phyloP scores from a whole-genome alignment of 2,797 vertebrate species.

The Tarsius wallacei region DNA sequence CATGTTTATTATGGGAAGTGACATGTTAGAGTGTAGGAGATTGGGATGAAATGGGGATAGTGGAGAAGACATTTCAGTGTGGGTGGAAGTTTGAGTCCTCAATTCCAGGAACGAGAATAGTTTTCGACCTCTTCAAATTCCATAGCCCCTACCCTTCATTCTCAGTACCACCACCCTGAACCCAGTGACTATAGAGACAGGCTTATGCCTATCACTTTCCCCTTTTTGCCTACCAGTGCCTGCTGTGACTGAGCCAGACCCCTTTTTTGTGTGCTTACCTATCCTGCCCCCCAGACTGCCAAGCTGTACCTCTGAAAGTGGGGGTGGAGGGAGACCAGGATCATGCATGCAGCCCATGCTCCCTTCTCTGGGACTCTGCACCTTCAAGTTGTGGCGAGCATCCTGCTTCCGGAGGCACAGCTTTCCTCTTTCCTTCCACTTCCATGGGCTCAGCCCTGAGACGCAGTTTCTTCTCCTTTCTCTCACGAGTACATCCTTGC shows the following conservation, averaged over 20 bases:
- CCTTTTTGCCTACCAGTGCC: not conserved
- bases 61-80: not conserved
- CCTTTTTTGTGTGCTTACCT: not conserved
- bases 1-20: not conserved
- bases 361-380: not conserved
- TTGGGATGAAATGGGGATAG: not conserved
- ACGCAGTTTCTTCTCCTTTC: not conserved
- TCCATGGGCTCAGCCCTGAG: not conserved
- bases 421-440: not conserved
- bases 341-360: fast-evolving
- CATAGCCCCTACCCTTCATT: not conserved
- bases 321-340: not conserved
- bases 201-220: not conserved
- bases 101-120: not conserved
- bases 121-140: not conserved
- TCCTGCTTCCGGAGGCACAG: not conserved
- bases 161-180: not conserved
- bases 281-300: not conserved
- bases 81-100: not conserved
- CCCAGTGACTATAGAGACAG: not conserved
- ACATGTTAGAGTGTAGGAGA: not conserved
- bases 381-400: not conserved
- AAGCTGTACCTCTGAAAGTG: not conserved
- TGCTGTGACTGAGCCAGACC: not conserved
- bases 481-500: not conserved